phyloP scores from a whole-genome alignment of 2,888 invertebrate species.

The Hemithea aestivaria region DNA sequence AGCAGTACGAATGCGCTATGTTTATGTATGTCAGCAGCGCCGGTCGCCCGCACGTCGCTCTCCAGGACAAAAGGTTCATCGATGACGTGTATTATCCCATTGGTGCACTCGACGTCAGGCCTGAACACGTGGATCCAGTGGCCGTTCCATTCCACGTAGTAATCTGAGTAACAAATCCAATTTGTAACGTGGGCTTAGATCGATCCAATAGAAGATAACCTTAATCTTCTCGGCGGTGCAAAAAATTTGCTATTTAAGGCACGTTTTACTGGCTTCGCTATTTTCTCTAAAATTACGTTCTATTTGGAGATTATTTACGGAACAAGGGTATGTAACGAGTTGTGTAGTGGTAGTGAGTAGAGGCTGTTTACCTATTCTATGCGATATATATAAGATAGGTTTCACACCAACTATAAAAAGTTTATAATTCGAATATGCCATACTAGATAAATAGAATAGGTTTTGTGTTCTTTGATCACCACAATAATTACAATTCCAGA shows the following conservation, averaged over 20 bases:
- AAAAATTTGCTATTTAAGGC: no score
- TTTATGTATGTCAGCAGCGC: slow-evolving; percentile 51
- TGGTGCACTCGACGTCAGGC: slow-evolving; percentile 96
- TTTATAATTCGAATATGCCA: no score
- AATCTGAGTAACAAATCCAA: slow-evolving; percentile 76
- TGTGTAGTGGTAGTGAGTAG: no score
- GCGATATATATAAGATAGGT: no score
- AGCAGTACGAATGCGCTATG: slow-evolving; percentile 43
- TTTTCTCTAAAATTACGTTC: background rate
- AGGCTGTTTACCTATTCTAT: no score
- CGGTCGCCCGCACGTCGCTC: slow-evolving; percentile 88
- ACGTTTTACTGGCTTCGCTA: no score
- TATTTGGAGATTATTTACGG: background rate
- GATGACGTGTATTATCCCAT: slow-evolving; percentile 97
- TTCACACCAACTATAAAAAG: no score
- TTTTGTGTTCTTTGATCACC: no score
- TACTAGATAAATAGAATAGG: no score
- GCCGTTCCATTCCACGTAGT: slow-evolving; percentile 91
- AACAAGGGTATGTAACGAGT: background rate
- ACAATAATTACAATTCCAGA: no score
- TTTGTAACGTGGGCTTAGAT: slow-evolving; percentile 1
- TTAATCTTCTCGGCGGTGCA: background rate
- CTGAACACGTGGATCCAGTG: slow-evolving; percentile 90
- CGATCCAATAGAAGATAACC: background rate
- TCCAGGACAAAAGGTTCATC: slow-evolving; percentile 91